These are phyloP conservation scores for Eupithecia subumbrata DNA, from an alignment of 2,888 invertebrate species.

Conservation along the genomic window DNA sequence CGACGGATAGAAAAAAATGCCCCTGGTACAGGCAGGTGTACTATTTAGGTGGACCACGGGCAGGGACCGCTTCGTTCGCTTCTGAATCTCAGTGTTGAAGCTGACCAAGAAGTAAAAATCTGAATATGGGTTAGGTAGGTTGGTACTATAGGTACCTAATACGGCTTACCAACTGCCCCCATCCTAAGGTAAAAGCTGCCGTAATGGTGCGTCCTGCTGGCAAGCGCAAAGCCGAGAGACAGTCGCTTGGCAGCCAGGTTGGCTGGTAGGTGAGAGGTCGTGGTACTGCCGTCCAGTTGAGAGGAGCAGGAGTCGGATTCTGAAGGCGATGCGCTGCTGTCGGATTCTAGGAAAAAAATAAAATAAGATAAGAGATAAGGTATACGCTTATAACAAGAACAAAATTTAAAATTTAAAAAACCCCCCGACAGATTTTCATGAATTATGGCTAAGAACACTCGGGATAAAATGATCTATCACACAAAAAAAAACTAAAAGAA, in stretches of 20 bases:
- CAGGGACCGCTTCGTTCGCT: too few species aligned
- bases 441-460: too few species aligned
- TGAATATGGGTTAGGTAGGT: neutral
- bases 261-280: constrained; percentile 68
- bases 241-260: constrained; percentile 74
- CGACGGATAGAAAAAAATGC: too few species aligned
- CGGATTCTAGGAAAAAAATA: constrained; percentile 62
- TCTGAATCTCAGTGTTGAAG: too few species aligned
- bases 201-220: constrained; percentile 89
- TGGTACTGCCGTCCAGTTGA: constrained; percentile 84
- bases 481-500: too few species aligned
- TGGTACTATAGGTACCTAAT: neutral
- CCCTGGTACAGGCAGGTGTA: too few species aligned
- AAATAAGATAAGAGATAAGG: neutral
- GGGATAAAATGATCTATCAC: too few species aligned
- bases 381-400: too few species aligned
- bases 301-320: constrained; percentile 81
- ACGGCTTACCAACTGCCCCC: constrained; percentile 93
- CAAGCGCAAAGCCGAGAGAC: constrained; percentile 79
- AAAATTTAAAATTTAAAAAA: too few species aligned
- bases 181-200: constrained; percentile 96
- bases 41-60: too few species aligned
- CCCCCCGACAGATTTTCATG: too few species aligned
- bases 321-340: constrained; percentile 73
- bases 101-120: too few species aligned